Base-by-base conservation (phyloP, 2,888 invertebrate genomes). In the Limnephilus lunatus region DNA sequence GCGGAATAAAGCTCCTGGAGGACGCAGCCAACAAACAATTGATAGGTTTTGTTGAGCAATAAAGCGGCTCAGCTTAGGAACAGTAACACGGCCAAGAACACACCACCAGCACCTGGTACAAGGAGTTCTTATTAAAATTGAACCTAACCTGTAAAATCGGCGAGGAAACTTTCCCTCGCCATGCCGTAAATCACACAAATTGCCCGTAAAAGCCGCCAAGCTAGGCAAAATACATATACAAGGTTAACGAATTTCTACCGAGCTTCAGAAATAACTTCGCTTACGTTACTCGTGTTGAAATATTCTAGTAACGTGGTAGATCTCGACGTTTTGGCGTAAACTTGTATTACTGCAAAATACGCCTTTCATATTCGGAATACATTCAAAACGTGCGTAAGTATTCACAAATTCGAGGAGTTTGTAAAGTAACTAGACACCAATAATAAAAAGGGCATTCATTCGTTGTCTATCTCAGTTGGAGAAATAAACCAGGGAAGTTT, bases 41-140 rank as follows among this genome's bases (percentile, higher is more conserved):
- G 91, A 91, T 91, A 88, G 91, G 91, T 91, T 88, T 82, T 91
- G 91, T 91, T 91, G 88, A 30, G 88, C 44, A 82, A 80, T 91
- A 91, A 91, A 89, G 82, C 15, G 82, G 83, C 81, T 91, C 81
- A 68, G 88, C 88, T 82, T 81, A 88, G 88, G 35, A 35, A 35
- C 68, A 89, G 48, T 35, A 35, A 35, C 81, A 32, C 83, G 5
- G n/a, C 68, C n/a, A 15, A 53, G 9, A 87, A 90, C 85, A 81
- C 91, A 81, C 31, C 91, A 91, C 88, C 89, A 81, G 44, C 91
- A 91, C 88, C 91, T 91, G 91, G 83, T 14, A 30, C 86, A 68
- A 53, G 39, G 80, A 48, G 90, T n/a, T 92, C 87, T 92, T 92
- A 93, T 93, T 93, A 93, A 92, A 93, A 93, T 93, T 92, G 83